Evolutionary conservation across 2,797 vertebrate genomes (phyloP).

Genomic region (Podarcis siculus): DNA sequence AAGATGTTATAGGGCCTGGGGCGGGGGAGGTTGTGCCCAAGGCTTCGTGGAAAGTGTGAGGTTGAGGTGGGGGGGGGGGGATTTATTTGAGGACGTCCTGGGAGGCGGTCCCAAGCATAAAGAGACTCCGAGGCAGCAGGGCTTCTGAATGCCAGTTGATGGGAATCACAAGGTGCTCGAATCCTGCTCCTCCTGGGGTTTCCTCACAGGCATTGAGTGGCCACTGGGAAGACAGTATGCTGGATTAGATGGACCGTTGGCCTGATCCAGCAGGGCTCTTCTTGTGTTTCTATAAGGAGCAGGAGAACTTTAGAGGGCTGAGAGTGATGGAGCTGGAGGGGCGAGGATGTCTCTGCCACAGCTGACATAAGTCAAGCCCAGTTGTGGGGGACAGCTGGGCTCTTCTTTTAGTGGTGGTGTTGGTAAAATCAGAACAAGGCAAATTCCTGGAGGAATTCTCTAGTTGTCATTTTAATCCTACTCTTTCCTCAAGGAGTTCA

Average conservation of each 20-base stretch:
- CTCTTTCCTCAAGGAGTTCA: not conserved
- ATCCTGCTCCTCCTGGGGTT: not conserved
- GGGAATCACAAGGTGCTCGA: not conserved
- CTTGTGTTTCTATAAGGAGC: not conserved
- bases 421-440: not conserved
- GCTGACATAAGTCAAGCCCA: not conserved
- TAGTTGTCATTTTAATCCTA: not conserved
- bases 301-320: not conserved
- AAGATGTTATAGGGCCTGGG: too few relatives aligned
- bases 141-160: too few relatives aligned
- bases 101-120: not conserved
- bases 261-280: too few relatives aligned
- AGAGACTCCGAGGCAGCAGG: not conserved
- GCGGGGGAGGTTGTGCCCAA: not conserved
- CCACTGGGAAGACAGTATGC: too few relatives aligned
- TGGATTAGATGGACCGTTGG: too few relatives aligned
- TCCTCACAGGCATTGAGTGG: too few relatives aligned
- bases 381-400: not conserved
- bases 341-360: not conserved
- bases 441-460: not conserved
- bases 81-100: not conserved
- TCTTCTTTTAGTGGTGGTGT: not conserved
- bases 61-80: not conserved
- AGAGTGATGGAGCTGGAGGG: not conserved
- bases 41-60: not conserved